phyloP scores from a whole-genome alignment of 2,888 invertebrate genomes.

The Linnaemya tessellans region DNA sequence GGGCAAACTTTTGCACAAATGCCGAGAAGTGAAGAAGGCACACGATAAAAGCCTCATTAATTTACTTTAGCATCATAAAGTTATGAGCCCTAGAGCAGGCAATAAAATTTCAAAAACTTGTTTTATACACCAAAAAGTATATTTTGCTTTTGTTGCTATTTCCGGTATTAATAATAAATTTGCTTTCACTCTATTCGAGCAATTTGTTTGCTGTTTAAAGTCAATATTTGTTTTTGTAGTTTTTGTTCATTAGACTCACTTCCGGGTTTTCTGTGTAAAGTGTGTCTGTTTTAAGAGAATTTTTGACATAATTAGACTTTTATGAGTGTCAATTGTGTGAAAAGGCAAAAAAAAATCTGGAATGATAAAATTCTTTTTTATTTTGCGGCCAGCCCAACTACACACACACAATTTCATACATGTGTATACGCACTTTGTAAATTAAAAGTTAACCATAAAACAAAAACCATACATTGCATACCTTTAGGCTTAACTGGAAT shows the following conservation, averaged over 20 bases:
- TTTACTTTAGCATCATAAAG: conserved; percentile 1
- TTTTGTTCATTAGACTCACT: conserved; percentile 9
- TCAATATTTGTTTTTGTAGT: conserved; percentile 2
- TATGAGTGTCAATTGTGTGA: conserved; percentile 27
- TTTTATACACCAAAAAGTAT: conserved; percentile 9
- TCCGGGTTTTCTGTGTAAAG: conserved; percentile 6
- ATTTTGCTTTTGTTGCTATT: not conserved
- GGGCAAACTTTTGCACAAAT: conserved; percentile 9
- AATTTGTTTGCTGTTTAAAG: conserved; percentile 11
- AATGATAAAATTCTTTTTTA: not conserved
- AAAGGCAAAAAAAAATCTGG: conserved; percentile 8
- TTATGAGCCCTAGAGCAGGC: conserved; percentile 36
- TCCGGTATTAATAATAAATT: not conserved
- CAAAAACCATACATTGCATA: conserved; percentile 34
- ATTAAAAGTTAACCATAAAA: conserved; percentile 25
- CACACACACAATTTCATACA: not conserved
- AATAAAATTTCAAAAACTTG: conserved; percentile 20
- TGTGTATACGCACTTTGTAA: not conserved
- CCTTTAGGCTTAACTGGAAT: conserved; percentile 47
- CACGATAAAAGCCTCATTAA: conserved; percentile 20
- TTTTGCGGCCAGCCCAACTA: not conserved
- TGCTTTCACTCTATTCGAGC: not conserved
- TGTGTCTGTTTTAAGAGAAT: not conserved
- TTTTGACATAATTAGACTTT: conserved; percentile 44
- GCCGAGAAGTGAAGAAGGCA: not conserved